Evolutionary conservation across 2,797 vertebrate genomes (phyloP), one percentile per base, ranked within the genome.

Genomic region (Spinus pinus): DNA sequence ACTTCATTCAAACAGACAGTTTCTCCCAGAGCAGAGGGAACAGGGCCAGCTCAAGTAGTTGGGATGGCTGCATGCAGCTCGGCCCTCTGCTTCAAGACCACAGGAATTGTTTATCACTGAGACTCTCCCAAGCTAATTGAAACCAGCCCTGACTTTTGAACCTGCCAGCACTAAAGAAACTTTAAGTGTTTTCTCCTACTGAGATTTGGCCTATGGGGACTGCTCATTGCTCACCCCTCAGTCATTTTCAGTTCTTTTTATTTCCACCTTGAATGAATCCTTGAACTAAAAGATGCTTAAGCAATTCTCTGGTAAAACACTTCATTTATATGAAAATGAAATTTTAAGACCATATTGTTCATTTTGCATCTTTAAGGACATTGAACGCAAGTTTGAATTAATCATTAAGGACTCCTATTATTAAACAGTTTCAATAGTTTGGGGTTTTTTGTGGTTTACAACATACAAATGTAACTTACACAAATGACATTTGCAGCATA

Each of bases 61-160:
- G 8, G 80, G 97, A 95, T 19, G 91, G 91, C 95, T 93, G 88
- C 87, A 89, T 78, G 97, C 93, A 98, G 96, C 96, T 96, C 72
- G 91, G 90, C 93, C 91, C 92, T 95, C 92, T 84, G 90, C 95
- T 96, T 96, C 93, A 77, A 98, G 98, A 98, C 98, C 98, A 98
- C 98, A 98, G 98, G 98, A 99, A 98, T 98, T 98, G 98, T 98
- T 98, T 98, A 98, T 98, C 98, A 97, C 97, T 90, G 95, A 93
- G 97, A 97, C 98, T 98, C 98, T 98, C 95, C 97, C 97, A 96
- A 96, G 95, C 97, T 99, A 98, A 99, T 98, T 98, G 98, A 98
- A 98, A 98, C 96, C 98, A 99, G 98, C 94, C 86, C 95, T 96
- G 97, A 97, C 97, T 96, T 97, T 97, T 96, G 97, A 96, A 97